Evolutionary conservation across 2,888 invertebrate species (phyloP).

Genomic region (Heterodera filipjevi): DNA sequence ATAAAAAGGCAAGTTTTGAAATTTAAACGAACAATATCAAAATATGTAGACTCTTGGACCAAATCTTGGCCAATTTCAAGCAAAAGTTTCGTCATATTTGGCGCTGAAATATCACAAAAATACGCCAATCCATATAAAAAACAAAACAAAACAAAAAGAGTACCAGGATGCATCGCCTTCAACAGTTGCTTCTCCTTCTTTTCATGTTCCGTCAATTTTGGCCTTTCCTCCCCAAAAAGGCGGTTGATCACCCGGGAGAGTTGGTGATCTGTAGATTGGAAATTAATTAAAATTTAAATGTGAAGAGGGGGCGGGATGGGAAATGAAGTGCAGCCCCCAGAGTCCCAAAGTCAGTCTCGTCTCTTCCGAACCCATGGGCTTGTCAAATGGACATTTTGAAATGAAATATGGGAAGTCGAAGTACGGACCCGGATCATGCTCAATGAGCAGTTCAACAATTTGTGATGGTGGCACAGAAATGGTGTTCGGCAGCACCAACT

Average conservation of each 20-base stretch:
- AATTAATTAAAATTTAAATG: too few relatives aligned
- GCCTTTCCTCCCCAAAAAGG: constrained; percentile 60
- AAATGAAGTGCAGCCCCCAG: too few relatives aligned
- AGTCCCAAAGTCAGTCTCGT: too few relatives aligned
- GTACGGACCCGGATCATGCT: constrained; percentile 55
- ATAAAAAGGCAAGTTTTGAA: not conserved
- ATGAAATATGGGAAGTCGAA: too few relatives aligned
- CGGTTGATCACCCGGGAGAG: constrained; percentile 52
- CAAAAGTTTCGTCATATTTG: constrained; percentile 60
- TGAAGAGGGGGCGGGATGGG: too few relatives aligned
- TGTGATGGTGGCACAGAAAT: constrained; percentile 63
- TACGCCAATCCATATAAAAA: too few relatives aligned
- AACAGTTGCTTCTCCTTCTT: constrained; percentile 50
- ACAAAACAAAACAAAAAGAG: too few relatives aligned
- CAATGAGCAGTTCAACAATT: constrained; percentile 61
- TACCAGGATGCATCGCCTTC: constrained; percentile 40
- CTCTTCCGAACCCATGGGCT: too few relatives aligned
- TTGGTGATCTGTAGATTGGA: constrained; percentile 42
- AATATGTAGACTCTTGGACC: constrained; percentile 63
- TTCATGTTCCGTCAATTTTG: constrained; percentile 57
- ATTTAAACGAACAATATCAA: constrained; percentile 53
- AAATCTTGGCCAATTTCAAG: constrained; percentile 63
- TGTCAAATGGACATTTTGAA: not conserved
- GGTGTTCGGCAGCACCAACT: constrained; percentile 62
- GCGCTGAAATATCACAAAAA: constrained; percentile 42